Evolutionary conservation across 2,888 invertebrate species (phyloP).

Genomic region (Archaeoteleia sp.): DNA sequence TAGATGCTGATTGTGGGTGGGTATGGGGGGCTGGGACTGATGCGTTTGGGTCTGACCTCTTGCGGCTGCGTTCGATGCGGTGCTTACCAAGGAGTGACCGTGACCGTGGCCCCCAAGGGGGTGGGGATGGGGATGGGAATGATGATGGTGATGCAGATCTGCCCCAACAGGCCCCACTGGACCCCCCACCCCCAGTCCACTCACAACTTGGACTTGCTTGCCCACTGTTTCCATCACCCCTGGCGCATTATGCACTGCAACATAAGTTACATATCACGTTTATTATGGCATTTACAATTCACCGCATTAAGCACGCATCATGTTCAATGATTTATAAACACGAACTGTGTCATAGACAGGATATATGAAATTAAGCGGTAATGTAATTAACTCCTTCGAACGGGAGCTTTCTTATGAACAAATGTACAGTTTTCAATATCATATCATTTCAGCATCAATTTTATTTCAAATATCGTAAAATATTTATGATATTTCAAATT

Average conservation of each 20-base stretch:
- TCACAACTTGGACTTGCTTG: constrained; percentile 73
- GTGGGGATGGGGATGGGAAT: constrained; percentile 68
- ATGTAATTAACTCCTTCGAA: too few species aligned
- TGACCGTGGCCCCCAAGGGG: constrained; percentile 64
- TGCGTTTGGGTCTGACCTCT: constrained; percentile 67
- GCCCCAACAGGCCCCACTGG: constrained; percentile 68
- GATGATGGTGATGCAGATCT: constrained; percentile 73
- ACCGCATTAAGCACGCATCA: too few species aligned
- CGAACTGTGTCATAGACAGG: too few species aligned
- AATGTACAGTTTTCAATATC: too few species aligned
- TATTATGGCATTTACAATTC: constrained; percentile 47
- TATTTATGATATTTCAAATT: too few species aligned
- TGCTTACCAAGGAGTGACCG: constrained; percentile 69
- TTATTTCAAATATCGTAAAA: too few species aligned
- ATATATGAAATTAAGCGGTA: too few species aligned
- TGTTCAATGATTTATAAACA: too few species aligned
- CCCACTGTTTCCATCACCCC: constrained; percentile 74
- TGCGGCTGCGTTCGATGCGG: constrained; percentile 67
- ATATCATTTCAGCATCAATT: too few species aligned
- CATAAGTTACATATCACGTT: constrained; percentile 49
- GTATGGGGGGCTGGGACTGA: constrained; percentile 66
- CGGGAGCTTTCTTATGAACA: too few species aligned
- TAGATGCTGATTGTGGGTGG: constrained; percentile 72
- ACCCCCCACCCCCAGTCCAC: constrained; percentile 73
- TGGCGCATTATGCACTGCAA: constrained; percentile 73